Percentiles rank a stretch among this genome's conserved stretches.
Conservation (phyloP, 1,140 invertebrate species). For the Pachyrhynchus sulphureomaculatus region DNA sequence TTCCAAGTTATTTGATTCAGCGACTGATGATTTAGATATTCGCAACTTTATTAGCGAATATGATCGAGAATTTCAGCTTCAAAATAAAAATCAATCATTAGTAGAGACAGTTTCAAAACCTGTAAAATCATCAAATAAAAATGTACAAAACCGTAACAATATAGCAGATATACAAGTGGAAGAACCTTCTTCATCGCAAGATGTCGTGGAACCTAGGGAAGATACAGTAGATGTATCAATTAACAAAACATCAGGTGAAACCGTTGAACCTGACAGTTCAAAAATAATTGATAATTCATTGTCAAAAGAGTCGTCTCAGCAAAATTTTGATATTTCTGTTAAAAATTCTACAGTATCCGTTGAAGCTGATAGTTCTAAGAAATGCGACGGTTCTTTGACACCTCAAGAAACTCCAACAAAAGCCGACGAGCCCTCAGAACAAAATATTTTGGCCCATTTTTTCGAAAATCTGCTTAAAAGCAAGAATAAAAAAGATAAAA, state of each 20-base stretch:
- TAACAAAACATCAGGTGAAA: too few species aligned
- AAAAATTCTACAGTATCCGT: background rate
- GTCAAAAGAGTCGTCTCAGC: background rate
- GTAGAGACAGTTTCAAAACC: background rate
- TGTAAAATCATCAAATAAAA: background rate
- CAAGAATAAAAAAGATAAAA: conserved; percentile 39
- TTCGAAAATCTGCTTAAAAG: conserved; percentile 40
- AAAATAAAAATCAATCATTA: background rate
- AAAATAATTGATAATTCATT: too few species aligned
- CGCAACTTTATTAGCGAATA: conserved; percentile 19
- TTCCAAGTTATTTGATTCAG: background rate
- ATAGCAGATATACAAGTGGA: background rate
- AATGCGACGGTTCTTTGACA: background rate
- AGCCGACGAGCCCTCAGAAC: conserved; percentile 26
- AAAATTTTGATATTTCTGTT: background rate
- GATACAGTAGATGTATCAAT: too few species aligned
- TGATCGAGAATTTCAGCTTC: conserved; percentile 10
- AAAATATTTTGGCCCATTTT: conserved; percentile 40
- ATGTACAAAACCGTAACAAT: background rate
- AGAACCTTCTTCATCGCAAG: conserved; percentile 3
- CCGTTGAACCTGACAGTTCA: too few species aligned
- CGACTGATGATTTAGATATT: background rate
- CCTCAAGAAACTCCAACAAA: background rate
- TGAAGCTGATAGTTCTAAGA: conserved; percentile 4
- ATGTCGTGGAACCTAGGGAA: too few species aligned